Percentiles rank a stretch among this genome's conserved stretches.
These are phyloP conservation scores for Chrysochloris asiatica DNA, from an alignment of 2,113 vertebrate genomes.

Conservation along the genomic window DNA sequence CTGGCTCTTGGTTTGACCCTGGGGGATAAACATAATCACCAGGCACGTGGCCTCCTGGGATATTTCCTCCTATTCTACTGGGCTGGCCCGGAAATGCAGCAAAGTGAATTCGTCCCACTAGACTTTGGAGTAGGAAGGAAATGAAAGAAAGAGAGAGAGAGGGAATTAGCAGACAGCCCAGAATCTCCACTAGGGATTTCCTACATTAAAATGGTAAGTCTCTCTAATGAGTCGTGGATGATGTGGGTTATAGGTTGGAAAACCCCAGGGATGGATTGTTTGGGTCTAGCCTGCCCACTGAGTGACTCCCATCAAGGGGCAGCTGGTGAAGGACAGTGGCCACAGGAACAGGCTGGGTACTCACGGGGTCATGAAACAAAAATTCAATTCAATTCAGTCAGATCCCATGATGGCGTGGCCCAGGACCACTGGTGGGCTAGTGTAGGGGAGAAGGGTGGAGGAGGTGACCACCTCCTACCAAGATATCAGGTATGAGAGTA, in stretches of 20 bases:
- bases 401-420: neutral
- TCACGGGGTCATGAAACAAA: neutral
- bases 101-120: neutral
- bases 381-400: neutral
- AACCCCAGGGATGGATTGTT: neutral
- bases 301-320: neutral
- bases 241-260: neutral
- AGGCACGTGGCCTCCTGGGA: neutral
- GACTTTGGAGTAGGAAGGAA: slow-evolving; percentile 57
- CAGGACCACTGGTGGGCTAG: neutral
- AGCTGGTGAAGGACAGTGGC: neutral
- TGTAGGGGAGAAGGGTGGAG: neutral
- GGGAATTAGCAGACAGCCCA: neutral
- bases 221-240: slow-evolving; percentile 2
- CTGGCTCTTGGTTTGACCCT: neutral
- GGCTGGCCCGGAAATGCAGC: slow-evolving; percentile 2
- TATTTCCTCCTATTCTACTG: slow-evolving; percentile 51
- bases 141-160: neutral
- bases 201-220: neutral
- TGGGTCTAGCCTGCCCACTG: accelerated
- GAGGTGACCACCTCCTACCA: neutral
- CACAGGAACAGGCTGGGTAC: too few species aligned
- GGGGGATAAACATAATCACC: slow-evolving; percentile 15
- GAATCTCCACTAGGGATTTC: slow-evolving; percentile 28
- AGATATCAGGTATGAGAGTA: neutral